These are phyloP conservation scores for Ryuthela nishihirai DNA, from an alignment of 2,888 invertebrate genomes.

Conservation along the genomic window DNA sequence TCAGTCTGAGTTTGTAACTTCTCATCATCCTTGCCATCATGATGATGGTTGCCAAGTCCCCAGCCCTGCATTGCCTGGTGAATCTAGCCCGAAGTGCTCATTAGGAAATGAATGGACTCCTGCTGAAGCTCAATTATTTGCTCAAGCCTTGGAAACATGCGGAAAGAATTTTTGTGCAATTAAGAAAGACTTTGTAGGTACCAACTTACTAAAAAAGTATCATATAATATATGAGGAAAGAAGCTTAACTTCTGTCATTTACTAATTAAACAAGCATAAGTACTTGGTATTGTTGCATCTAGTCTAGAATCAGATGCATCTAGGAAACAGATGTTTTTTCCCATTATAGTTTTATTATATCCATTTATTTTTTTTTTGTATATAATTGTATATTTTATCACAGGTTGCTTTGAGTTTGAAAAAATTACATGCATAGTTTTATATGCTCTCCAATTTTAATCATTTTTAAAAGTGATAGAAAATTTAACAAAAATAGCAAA, in stretches of 20 bases:
- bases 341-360: too few species aligned
- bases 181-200: slow-evolving; percentile 42
- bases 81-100: slow-evolving; percentile 9
- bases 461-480: too few species aligned
- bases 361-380: too few species aligned
- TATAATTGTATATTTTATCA: too few species aligned
- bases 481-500: too few species aligned
- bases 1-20: slow-evolving; percentile 42
- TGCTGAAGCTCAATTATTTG: slow-evolving; percentile 42
- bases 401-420: too few species aligned
- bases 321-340: too few species aligned
- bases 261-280: background rate
- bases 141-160: slow-evolving; percentile 42
- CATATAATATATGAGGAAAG: background rate
- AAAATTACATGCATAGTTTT: too few species aligned
- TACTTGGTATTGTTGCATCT: too few species aligned
- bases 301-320: too few species aligned
- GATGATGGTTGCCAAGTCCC: slow-evolving; percentile 42
- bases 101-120: slow-evolving; percentile 38
- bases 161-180: slow-evolving; percentile 44
- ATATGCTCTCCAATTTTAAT: too few species aligned
- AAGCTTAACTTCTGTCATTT: background rate
- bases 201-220: background rate
- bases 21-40: slow-evolving; percentile 41
- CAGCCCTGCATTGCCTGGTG: slow-evolving; percentile 25